These are phyloP conservation scores for Myoxocephalus aenaeus DNA, from an alignment of 2,797 vertebrate genomes.

Conservation along the genomic window DNA sequence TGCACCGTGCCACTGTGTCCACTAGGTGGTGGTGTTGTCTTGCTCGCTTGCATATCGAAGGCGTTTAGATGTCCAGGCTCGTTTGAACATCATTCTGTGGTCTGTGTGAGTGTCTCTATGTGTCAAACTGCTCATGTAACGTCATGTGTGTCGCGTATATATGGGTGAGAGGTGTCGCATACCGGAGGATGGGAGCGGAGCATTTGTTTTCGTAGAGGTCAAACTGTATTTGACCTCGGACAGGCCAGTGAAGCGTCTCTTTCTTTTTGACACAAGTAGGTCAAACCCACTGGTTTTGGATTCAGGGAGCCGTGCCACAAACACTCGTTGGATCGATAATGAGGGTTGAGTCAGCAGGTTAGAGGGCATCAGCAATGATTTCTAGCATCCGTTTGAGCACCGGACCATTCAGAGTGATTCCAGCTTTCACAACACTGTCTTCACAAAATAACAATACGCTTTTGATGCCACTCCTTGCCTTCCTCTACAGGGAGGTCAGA, in stretches of 20 bases:
- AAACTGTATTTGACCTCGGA: background rate
- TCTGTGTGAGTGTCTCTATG: constrained; percentile 6
- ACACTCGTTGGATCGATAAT: background rate
- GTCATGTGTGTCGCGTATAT: background rate
- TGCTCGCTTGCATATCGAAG: background rate
- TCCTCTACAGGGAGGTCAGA: background rate
- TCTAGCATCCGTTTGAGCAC: background rate
- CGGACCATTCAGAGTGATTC: background rate
- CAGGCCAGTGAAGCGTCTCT: background rate
- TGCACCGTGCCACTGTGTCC: constrained; percentile 8
- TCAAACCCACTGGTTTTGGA: background rate
- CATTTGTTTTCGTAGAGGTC: constrained; percentile 7
- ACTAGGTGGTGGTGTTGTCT: constrained; percentile 63
- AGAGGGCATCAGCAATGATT: background rate
- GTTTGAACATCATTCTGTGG: background rate
- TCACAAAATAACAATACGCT: background rate
- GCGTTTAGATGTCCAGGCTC: background rate
- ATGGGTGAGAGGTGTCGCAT: constrained; percentile 8
- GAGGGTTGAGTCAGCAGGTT: background rate
- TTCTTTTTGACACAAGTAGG: constrained; percentile 9
- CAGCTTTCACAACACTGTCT: background rate
- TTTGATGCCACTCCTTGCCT: background rate
- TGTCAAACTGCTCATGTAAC: constrained; percentile 14
- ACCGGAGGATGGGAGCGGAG: constrained; percentile 1
- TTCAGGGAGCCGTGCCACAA: background rate